Evolutionary conservation across 2,797 vertebrate genomes (phyloP), one percentile per base, ranked within the genome.

Genomic region (Bucorvus abyssinicus): DNA sequence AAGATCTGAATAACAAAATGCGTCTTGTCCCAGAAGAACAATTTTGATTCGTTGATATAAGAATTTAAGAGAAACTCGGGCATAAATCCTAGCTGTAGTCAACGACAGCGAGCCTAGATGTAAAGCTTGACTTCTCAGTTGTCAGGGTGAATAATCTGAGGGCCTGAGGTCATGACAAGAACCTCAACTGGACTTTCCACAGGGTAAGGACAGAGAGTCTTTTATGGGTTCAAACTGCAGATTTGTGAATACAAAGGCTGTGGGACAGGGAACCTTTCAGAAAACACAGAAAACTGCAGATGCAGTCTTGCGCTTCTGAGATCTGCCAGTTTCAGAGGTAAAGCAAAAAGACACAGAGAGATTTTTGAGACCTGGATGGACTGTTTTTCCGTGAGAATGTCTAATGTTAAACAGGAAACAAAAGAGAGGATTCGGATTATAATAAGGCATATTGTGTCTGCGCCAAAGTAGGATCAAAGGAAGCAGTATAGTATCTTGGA

Each of bases 401-500:
- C 61, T 84, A 57, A 77, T 47, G 63, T 34, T 90, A 79, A 94
- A 86, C 22, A 55, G 57, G 81, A 93, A 93, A 94, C 55, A 95
- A 94, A 93, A 70, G 75, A 63, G 70, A 70, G 70, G 67, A 89
- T 94, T 93, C 9, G 1, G 44, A 79, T 52, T 57, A 89, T 86
- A 95, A 63, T 82, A 86, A 88, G 61, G 47, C 47, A 52, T 56
- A 82, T 81, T 89, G 86, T 89, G 90, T 34, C 63, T 74, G 38
- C 0, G 70, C 93, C 92, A 95, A 92, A 92, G 55, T 2, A 69
- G 80, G 92, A 95, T 94, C 86, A 95, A 95, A 96, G 59, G 55
- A 63, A 75, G 44, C 80, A 86, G 52, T 73, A n/a, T 82, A 84
- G 86, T 88, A 71, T 30, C 74, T 81, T 94, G 95, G 93, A 94